Evolutionary conservation across 1,140 invertebrate species (phyloP).

Genomic region (Heliothis subflexa): DNA sequence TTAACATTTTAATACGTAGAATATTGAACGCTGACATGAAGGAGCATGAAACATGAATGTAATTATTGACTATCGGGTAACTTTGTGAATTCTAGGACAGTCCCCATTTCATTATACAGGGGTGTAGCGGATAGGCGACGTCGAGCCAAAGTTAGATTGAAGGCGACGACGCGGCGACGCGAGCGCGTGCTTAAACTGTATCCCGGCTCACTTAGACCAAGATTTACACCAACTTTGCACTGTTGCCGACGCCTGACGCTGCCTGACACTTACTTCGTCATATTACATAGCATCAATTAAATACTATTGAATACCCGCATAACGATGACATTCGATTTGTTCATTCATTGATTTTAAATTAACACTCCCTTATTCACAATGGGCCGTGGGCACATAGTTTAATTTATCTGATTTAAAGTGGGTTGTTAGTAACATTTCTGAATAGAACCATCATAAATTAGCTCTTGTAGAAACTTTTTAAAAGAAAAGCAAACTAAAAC

Average conservation of each 20-base stretch:
- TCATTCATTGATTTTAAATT: too few species aligned
- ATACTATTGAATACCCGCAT: conserved; percentile 15
- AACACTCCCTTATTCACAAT: too few species aligned
- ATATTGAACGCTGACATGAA: conserved; percentile 55
- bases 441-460: too few species aligned
- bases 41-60: conserved; percentile 58
- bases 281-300: not conserved
- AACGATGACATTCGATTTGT: not conserved
- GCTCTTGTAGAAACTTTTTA: too few species aligned
- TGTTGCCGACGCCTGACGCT: conserved; percentile 45
- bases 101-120: conserved; percentile 81
- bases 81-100: conserved; percentile 70
- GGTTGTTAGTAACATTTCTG: too few species aligned
- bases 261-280: conserved; percentile 46
- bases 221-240: conserved; percentile 77
- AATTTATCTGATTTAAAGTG: too few species aligned
- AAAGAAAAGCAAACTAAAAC: too few species aligned
- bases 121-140: conserved; percentile 73
- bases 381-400: too few species aligned
- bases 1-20: conserved; percentile 39
- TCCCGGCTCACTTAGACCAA: conserved; percentile 73
- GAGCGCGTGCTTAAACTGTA: conserved; percentile 81
- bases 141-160: conserved; percentile 83
- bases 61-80: conserved; percentile 77
- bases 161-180: conserved; percentile 78